Evolutionary conservation across 1,140 invertebrate species (phyloP).

Genomic region (Harlomillsia oculata): DNA sequence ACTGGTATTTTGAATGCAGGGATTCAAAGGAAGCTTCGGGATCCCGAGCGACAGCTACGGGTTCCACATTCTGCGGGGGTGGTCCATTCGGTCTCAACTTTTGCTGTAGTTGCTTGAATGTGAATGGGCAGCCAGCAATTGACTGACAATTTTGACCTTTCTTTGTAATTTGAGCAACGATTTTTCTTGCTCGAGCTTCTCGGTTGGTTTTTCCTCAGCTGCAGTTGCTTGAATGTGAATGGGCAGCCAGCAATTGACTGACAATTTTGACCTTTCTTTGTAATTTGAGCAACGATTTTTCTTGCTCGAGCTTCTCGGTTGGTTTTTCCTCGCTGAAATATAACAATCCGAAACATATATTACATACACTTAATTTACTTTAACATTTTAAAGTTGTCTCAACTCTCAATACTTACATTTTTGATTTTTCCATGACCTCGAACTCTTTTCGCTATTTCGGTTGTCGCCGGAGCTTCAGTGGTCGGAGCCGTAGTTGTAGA

Average conservation of each 20-base stretch:
- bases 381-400: not conserved
- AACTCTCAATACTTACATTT: not conserved
- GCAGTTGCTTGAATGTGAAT: slow-evolving; percentile 13
- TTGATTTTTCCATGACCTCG: not conserved
- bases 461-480: too few species aligned
- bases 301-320: slow-evolving; percentile 14
- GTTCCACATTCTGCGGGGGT: not conserved
- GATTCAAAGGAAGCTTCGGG: not conserved
- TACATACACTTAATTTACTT: not conserved
- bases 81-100: slow-evolving; percentile 6
- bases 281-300: slow-evolving; percentile 10
- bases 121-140: slow-evolving; percentile 12
- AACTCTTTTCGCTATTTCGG: not conserved
- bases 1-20: not conserved
- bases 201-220: too few species aligned
- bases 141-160: slow-evolving; percentile 18
- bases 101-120: slow-evolving; percentile 16
- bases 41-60: not conserved
- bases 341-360: slow-evolving; percentile 9
- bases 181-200: slow-evolving; percentile 13
- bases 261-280: slow-evolving; percentile 13
- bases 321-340: too few species aligned
- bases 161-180: slow-evolving; percentile 5
- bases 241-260: slow-evolving; percentile 7
- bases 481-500: too few species aligned